Conservation (phyloP, 2,113 vertebrate genomes). For the Nibea coibor region DNA sequence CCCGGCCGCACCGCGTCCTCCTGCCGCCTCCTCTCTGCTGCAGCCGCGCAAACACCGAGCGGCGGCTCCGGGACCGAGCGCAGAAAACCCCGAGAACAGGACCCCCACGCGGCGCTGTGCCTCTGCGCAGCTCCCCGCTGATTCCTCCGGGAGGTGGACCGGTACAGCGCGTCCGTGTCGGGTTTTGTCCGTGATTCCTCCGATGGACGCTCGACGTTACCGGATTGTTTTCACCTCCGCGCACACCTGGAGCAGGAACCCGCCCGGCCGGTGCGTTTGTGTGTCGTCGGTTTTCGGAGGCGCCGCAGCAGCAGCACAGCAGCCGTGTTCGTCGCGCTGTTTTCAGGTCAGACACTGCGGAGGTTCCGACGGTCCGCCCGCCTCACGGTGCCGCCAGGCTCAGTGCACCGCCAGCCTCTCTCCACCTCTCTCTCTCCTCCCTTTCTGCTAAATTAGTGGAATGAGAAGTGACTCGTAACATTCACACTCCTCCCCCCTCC, state of each 20-base stretch:
- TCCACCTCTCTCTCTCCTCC: conserved; percentile 11
- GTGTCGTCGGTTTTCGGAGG: conserved; percentile 35
- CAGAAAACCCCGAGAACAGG: neutral
- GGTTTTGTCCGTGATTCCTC: neutral
- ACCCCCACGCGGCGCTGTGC: neutral
- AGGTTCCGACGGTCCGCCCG: conserved; percentile 33
- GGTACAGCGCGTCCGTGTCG: neutral
- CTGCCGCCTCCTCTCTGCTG: neutral
- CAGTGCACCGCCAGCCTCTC: conserved; percentile 3
- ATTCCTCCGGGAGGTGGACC: neutral
- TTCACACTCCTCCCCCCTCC: conserved; percentile 21
- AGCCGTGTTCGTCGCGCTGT: neutral
- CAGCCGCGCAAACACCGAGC: conserved; percentile 15
- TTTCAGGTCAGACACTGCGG: conserved; percentile 50
- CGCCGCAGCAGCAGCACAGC: neutral
- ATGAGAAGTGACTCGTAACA: conserved; percentile 64
- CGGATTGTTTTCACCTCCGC: neutral
- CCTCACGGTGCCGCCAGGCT: neutral
- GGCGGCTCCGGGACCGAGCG: neutral
- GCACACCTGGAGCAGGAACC: conserved; percentile 54
- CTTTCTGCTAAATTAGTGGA: conserved; percentile 56
- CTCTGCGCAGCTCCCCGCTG: neutral
- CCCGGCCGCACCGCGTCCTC: neutral
- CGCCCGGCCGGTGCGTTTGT: conserved; percentile 51
- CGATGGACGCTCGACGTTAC: neutral